Percentiles rank a stretch among this genome's conserved stretches.
phyloP scores from a whole-genome alignment of 2,113 vertebrate species.

The Toxostoma redivivum region DNA sequence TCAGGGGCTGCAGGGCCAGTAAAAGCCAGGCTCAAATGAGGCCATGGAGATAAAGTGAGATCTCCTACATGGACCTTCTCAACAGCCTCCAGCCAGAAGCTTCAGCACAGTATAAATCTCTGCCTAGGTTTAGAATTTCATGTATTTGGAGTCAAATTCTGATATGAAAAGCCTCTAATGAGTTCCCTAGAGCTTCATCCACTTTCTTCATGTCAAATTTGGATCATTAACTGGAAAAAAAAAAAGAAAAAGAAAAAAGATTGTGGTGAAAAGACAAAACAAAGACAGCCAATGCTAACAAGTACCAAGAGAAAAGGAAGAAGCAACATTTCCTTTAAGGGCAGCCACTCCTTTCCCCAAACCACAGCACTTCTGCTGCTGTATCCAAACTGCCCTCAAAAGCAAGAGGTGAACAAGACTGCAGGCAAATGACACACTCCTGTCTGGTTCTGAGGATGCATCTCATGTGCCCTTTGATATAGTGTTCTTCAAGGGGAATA shows the following conservation, averaged over 20 bases:
- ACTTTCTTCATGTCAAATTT: background rate
- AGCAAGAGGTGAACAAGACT: background rate
- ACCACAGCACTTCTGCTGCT: background rate
- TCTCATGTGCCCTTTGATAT: background rate
- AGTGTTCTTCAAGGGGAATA: background rate
- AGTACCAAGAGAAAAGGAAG: background rate
- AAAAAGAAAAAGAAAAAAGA: background rate
- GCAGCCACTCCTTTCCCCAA: background rate
- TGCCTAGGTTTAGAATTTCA: background rate
- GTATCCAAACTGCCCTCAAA: background rate
- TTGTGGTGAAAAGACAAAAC: background rate
- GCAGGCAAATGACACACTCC: background rate
- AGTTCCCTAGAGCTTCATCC: slow-evolving; percentile 4
- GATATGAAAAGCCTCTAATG: background rate
- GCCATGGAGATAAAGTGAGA: background rate
- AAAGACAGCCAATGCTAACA: background rate
- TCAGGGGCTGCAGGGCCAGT: background rate
- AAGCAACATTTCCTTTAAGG: background rate
- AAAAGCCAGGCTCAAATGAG: background rate
- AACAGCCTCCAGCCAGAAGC: background rate
- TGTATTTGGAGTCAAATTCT: background rate
- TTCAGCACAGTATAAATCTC: background rate
- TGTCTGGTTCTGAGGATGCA: background rate
- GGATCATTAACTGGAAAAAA: background rate
- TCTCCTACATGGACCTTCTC: background rate